Conservation (phyloP, 1,140 invertebrate genomes). For the Zophobas morio region DNA sequence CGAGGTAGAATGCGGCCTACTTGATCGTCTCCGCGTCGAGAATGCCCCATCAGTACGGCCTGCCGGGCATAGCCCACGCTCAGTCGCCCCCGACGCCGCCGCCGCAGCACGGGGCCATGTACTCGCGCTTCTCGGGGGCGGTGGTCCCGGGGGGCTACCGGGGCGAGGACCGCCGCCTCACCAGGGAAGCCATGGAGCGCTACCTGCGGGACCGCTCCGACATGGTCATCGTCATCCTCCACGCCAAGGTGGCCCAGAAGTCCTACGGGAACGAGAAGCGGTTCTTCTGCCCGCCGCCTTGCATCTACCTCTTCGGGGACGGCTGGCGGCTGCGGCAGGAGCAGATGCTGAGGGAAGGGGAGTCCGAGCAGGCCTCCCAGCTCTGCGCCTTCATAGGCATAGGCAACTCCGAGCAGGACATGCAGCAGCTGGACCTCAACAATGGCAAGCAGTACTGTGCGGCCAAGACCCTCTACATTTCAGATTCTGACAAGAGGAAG, state of each 20-base stretch:
- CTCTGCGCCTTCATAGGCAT: constrained; percentile 99
- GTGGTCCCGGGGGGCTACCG: constrained; percentile 77
- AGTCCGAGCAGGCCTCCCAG: constrained; percentile 91
- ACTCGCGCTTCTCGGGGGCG: constrained; percentile 68
- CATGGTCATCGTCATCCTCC: constrained; percentile 97
- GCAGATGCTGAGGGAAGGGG: constrained; percentile 89
- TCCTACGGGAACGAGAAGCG: constrained; percentile 99
- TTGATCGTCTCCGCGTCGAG: constrained; percentile 62
- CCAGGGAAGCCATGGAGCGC: constrained; percentile 96
- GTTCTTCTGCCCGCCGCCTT: constrained; percentile 99
- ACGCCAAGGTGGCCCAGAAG: constrained; percentile 99
- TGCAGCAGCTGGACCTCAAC: constrained; percentile 98
- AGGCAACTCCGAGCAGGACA: constrained; percentile 98
- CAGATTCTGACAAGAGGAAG: constrained; percentile 99
- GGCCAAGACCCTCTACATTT: constrained; percentile 99
- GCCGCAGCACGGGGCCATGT: constrained; percentile 72
- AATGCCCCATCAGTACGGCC: constrained; percentile 85
- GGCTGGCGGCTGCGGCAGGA: constrained; percentile 97
- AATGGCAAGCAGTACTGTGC: constrained; percentile 98
- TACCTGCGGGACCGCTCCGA: constrained; percentile 95
- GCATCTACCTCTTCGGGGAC: constrained; percentile 97
- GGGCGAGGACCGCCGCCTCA: constrained; percentile 87
- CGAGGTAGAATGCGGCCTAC: constrained; percentile 1
- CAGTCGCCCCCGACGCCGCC: constrained; percentile 85
- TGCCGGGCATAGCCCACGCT: constrained; percentile 77